Evolutionary conservation across 2,113 vertebrate genomes (phyloP).

Genomic region (Anarrhichthys ocellatus): DNA sequence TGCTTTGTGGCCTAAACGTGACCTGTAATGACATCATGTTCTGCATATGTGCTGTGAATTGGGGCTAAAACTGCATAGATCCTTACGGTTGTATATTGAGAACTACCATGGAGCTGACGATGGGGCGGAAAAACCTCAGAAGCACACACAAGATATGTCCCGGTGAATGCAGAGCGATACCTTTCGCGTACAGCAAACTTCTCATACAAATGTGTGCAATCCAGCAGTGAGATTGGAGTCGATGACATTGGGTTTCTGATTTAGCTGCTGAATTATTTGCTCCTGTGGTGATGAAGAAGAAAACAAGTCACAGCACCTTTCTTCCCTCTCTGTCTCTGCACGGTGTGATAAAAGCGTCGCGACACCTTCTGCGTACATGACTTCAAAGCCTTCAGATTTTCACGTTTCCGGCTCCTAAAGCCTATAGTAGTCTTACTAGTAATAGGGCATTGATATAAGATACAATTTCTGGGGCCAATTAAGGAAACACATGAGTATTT

Average conservation of each 20-base stretch:
- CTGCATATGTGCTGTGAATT: conserved; percentile 34
- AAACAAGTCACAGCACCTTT: conserved; percentile 43
- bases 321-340: background rate
- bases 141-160: conserved; percentile 89
- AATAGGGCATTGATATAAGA: conserved; percentile 34
- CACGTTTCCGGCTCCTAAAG: conserved; percentile 41
- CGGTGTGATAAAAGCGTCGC: background rate
- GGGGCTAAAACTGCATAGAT: conserved; percentile 82
- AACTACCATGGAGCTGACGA: conserved; percentile 61
- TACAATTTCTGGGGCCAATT: conserved; percentile 52
- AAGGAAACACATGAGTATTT: conserved; percentile 27
- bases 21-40: conserved; percentile 70
- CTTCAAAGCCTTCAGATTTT: conserved; percentile 38
- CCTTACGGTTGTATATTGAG: conserved; percentile 60
- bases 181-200: conserved; percentile 84
- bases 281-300: conserved; percentile 58
- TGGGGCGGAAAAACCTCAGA: conserved; percentile 71
- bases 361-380: conserved; percentile 11
- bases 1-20: conserved; percentile 24
- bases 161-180: conserved; percentile 87
- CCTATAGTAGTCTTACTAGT: conserved; percentile 37
- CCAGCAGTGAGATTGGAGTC: conserved; percentile 75
- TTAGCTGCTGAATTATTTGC: conserved; percentile 74
- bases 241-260: conserved; percentile 56
- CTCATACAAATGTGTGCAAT: conserved; percentile 85